Percentiles rank a stretch among this genome's conserved stretches.
Evolutionary conservation across 2,797 vertebrate genomes (phyloP).

Genomic region (Enteromius unitaeniatus): DNA sequence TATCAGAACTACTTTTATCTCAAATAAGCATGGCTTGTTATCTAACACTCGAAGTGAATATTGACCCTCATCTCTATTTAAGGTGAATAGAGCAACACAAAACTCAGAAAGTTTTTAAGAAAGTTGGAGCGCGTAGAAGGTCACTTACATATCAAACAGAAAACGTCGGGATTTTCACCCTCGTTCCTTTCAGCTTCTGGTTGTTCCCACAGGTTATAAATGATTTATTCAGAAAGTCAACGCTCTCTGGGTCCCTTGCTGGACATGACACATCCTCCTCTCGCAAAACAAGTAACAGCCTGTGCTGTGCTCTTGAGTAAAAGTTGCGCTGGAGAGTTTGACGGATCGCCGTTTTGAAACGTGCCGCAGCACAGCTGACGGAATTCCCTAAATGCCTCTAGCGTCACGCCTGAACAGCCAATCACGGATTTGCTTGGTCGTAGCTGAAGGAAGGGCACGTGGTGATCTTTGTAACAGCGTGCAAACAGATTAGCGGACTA

Average conservation of each 20-base stretch:
- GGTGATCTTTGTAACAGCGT: constrained; percentile 30
- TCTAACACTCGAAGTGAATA: neutral
- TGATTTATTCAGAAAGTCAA: neutral
- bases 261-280: constrained; percentile 19
- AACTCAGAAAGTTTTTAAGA: neutral
- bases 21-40: neutral
- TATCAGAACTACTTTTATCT: neutral
- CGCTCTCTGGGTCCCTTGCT: constrained; percentile 4
- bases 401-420: constrained; percentile 69
- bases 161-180: constrained; percentile 40
- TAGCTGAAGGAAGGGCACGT: constrained; percentile 60
- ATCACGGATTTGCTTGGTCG: constrained; percentile 59
- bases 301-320: neutral
- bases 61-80: neutral
- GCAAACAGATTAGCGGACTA: constrained; percentile 20
- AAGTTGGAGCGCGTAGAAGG: constrained; percentile 22
- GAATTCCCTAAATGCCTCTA: constrained; percentile 70
- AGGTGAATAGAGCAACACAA: neutral
- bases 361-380: constrained; percentile 58
- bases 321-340: neutral
- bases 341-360: neutral
- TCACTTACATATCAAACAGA: constrained; percentile 59
- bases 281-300: neutral
- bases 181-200: constrained; percentile 33
- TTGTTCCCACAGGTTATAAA: constrained; percentile 13